phyloP scores from a whole-genome alignment of 2,888 invertebrate species.

The Dysmachus trigonus region DNA sequence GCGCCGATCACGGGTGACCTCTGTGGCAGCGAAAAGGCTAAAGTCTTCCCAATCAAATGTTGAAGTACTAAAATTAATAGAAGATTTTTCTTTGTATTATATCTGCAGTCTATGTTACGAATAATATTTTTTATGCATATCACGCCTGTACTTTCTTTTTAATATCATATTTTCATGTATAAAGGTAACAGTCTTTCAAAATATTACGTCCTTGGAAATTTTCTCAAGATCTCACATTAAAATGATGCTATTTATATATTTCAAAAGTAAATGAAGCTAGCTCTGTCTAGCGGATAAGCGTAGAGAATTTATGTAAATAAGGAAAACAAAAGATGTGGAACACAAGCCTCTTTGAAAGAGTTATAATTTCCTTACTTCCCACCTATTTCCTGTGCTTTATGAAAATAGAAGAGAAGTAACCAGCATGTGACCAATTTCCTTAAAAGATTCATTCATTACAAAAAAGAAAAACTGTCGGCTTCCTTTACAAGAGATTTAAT shows the following conservation, averaged over 20 bases:
- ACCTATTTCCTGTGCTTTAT: neutral
- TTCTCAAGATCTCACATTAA: neutral
- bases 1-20: no score
- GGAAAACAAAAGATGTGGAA: neutral
- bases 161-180: no score
- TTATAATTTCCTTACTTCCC: neutral
- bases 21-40: no score
- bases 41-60: no score
- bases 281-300: neutral
- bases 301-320: neutral
- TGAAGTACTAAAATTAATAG: no score
- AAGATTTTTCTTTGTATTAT: no score
- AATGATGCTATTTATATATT: neutral
- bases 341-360: neutral
- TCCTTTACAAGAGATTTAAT: neutral
- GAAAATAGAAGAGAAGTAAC: neutral
- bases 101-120: no score
- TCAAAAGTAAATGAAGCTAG: neutral
- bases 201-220: no score
- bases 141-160: neutral
- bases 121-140: no score
- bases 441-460: neutral
- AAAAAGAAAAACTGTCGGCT: neutral
- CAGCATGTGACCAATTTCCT: neutral
- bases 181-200: no score